These are phyloP conservation scores for Drosophila monieri DNA, from an alignment of 2,888 invertebrate genomes.

Conservation along the genomic window DNA sequence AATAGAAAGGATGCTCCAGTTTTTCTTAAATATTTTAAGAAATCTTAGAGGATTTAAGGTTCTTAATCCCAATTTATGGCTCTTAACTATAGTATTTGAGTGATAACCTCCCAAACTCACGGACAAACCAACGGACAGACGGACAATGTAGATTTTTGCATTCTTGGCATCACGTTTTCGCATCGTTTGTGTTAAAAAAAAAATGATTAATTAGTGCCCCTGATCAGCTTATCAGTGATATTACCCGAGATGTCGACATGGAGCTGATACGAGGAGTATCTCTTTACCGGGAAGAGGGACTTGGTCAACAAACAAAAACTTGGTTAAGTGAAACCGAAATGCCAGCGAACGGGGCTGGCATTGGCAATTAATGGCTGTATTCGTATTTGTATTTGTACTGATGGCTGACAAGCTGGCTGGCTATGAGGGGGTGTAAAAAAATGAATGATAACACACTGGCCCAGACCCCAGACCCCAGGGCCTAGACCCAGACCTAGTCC, in stretches of 20 bases:
- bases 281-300: conserved; percentile 10
- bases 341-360: conserved; percentile 9
- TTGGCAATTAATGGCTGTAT: conserved; percentile 17
- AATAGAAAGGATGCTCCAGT: neutral
- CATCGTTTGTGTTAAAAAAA: neutral
- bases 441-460: conserved; percentile 18
- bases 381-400: neutral
- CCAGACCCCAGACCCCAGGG: conserved; percentile 10
- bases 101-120: neutral
- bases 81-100: neutral
- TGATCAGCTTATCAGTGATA: conserved; percentile 2
- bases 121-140: neutral
- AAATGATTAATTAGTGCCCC: neutral
- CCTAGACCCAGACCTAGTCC: conserved; percentile 11
- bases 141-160: neutral
- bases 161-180: neutral
- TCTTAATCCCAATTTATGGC: neutral
- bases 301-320: conserved; percentile 23
- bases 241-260: conserved; percentile 1
- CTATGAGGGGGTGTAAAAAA: conserved; percentile 2
- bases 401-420: neutral
- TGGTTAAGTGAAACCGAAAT: conserved; percentile 15
- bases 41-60: neutral
- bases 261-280: neutral
- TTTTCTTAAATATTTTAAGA: neutral